Conservation (phyloP, 2,113 vertebrate genomes). For the Periophthalmus modestus region DNA sequence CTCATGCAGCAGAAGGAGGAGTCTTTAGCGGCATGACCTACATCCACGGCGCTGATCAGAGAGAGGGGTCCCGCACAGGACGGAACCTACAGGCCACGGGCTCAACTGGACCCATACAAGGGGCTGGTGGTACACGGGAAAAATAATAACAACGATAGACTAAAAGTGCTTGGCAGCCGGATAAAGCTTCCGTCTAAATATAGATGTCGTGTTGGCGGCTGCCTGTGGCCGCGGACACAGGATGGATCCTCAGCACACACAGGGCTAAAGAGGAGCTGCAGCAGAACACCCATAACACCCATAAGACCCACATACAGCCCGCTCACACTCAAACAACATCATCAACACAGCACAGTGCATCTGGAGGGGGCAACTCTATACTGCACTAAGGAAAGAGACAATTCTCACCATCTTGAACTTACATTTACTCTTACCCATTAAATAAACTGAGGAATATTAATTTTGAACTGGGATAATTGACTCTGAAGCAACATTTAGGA, state of each 20-base stretch:
- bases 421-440: neutral
- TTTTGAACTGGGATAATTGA: constrained; percentile 15
- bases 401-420: neutral
- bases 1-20: constrained; percentile 16
- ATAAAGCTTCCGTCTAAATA: constrained; percentile 68
- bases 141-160: constrained; percentile 25
- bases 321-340: neutral
- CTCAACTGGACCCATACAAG: neutral
- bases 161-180: constrained; percentile 28
- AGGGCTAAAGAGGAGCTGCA: neutral
- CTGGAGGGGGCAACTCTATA: neutral
- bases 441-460: constrained; percentile 2
- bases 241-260: constrained; percentile 13
- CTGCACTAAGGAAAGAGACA: neutral
- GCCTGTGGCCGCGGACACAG: constrained; percentile 43
- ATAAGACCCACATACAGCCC: neutral
- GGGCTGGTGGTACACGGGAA: constrained; percentile 1
- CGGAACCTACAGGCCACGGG: neutral
- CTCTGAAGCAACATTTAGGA: constrained; percentile 33
- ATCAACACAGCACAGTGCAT: too few species aligned
- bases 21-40: constrained; percentile 46
- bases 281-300: too few species aligned
- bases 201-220: constrained; percentile 61
- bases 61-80: constrained; percentile 34
- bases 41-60: constrained; percentile 40